Base-by-base conservation (phyloP, 2,888 invertebrate genomes). In the Hirudinaria manillensis region DNA sequence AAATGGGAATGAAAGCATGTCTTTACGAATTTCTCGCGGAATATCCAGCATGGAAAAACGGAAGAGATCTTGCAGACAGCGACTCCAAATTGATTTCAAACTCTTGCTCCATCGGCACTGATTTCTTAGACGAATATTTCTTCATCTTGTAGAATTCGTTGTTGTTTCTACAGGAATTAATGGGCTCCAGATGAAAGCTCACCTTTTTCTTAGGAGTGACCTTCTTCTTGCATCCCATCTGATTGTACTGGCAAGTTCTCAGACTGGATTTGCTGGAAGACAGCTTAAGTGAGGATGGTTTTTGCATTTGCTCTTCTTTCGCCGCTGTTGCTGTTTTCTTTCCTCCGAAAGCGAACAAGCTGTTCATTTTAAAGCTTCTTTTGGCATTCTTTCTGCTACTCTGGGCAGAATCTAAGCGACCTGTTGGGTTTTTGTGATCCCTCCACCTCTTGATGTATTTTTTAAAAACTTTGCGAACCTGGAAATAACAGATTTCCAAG, bases 401-500 rank as follows among this genome's bases (percentile, higher is more conserved):
- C 24, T 61, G 24, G 10, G 61, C 61, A 13, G 61, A 61, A 45
- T 45, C 45, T 45, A 45, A 1, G 45, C 45, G 45, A 27, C 61
- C 61, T 27, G 61, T 29, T 29, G 24, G 55, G n/a, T n/a, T 72
- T 32, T 61, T 55, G 56, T 36, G 34, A n/a, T 72, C 72, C 10
- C 53, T 55, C 72, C 72, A 72, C 3, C 72, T 51, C 3, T 61
- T 56, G 21, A 72, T n/a, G 72, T 53, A 61, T 61, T 72, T 72
- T n/a, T 72, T 53, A 16, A 56, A 36, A 27, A 53, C 32, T n/a
- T 71, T 71, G 51, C 55, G 53, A 10, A 71, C 71, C 71, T 71
- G 55, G 7, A 1, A 53, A 51, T 3, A 71, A 32, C 45, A 45
- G 0, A 34, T 24, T 36, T 24, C 7, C n/a, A 24, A 1, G 4